Evolutionary conservation across 2,888 invertebrate species (phyloP).

Genomic region (Andrena bucephala): DNA sequence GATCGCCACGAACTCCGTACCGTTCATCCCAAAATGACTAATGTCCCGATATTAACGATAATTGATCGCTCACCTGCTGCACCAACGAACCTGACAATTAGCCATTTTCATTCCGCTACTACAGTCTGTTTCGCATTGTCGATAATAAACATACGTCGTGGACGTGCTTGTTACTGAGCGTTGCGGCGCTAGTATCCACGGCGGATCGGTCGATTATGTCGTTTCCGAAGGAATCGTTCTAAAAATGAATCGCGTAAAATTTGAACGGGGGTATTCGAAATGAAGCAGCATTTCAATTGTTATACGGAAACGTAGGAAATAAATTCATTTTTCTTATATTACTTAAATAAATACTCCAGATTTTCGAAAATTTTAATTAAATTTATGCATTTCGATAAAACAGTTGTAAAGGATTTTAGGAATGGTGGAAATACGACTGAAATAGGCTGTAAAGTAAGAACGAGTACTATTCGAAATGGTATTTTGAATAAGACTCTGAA

Average conservation of each 20-base stretch:
- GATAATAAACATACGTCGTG: constrained; percentile 74
- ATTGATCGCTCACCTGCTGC: constrained; percentile 81
- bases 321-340: too few relatives aligned
- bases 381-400: too few relatives aligned
- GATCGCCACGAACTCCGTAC: constrained; percentile 30
- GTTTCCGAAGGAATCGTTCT: constrained; percentile 6
- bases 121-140: constrained; percentile 70
- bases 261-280: not conserved
- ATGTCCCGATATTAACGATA: constrained; percentile 58
- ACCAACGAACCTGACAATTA: constrained; percentile 82
- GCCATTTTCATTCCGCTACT: constrained; percentile 81
- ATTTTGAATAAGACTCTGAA: too few relatives aligned
- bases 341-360: too few relatives aligned
- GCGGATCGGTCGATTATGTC: constrained; percentile 42
- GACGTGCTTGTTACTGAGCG: constrained; percentile 55
- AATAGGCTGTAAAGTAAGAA: too few relatives aligned
- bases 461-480: too few relatives aligned
- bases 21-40: constrained; percentile 58
- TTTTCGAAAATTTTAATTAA: too few relatives aligned
- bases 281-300: too few relatives aligned
- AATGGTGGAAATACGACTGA: too few relatives aligned
- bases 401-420: too few relatives aligned
- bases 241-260: not conserved
- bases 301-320: too few relatives aligned
- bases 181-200: constrained; percentile 59